Base-by-base conservation (phyloP, 92 coral and sea anemone species). In the Isaurus tuberculatus region DNA sequence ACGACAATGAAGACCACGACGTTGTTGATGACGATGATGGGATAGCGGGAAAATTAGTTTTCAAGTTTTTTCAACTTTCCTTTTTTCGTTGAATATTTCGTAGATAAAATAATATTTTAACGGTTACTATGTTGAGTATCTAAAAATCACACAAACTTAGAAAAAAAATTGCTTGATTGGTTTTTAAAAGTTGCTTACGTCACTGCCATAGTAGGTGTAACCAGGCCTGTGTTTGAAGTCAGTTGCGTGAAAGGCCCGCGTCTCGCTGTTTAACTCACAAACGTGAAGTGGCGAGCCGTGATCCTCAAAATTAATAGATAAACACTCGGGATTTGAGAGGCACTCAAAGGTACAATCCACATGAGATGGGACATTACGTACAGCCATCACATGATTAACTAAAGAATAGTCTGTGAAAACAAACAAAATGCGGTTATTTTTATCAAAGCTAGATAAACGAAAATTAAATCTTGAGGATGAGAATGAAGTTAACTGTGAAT, bases 191-290 rank as follows among this genome's bases (percentile, higher is more conserved):
- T 66, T 6, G 34, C 74, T 36, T 69, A 65, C 74, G 46, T 36
- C 40, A 22, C 36, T 69, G 27, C n/a, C 46, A 87, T 60, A 44
- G 66, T 87, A 87, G 17, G 79, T 31, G 65, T 73, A 83, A 16
- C 87, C 91, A 44, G 83, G 5, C 48, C 29, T 87, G 46, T 16
- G 51, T 58, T 81, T 86, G 29, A 60, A n/a, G 44, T 81, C 87
- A 7, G 44, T 26, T 19, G 85, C 79, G 31, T 22, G 55, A 1
- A 72, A 23, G 36, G 72, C 28, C 48, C 65, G 80, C 8, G 79
- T 79, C 22, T 33, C 70, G 72, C 55, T 42, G 60, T 69, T 78
- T 22, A 86, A 83, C 89, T 86, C 89, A 77, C 89, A 86, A 25
- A 27, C 53, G 57, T 86, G 82, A 42, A 77, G 27, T 68, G 89